Evolutionary conservation across 2,113 vertebrate genomes (phyloP), one percentile per base, ranked within the genome.

Genomic region (Sinocyclocheilus anshuiensis): DNA sequence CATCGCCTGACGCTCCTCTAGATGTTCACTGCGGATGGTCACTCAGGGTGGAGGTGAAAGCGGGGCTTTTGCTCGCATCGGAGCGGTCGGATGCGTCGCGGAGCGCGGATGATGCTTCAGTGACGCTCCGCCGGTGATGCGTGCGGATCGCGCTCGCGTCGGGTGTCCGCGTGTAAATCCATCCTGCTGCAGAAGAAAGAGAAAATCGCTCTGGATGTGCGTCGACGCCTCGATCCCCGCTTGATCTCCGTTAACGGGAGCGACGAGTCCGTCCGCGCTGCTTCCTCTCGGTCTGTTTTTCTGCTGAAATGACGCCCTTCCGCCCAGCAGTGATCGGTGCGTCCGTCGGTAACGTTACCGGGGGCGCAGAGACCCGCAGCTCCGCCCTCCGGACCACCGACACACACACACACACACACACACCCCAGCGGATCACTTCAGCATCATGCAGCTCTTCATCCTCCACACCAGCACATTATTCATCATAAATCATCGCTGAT

Each of bases 401-500:
- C 81, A 57, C 18, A n/a, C 11, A 57, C 45, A 59, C 45, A 53
- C 26, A 63, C 24, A 63, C 36, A 83, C 57, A 84, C 42, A 48
- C 26, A 59, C 29, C 26, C 69, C 88, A 65, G 86, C 55, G 87
- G 88, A 88, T 89, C 67, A 86, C 36, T 42, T 42, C 36, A 72
- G 69, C 69, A 72, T 72, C 69, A 20, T 4, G 36, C 57, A 10
- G 57, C 69, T 22, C 69, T n/a, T 42, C 36, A 72, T 72, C 69
- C 36, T 39, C 69, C 69, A 61, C 57, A 61, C 22, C 18, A 61
- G 69, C 36, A 3, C 36, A 6, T 13, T 72, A 71, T 36, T 71
- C 67, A 36, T 71, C 67, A 71, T 5, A 61, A 61, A 61, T 61
- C 57, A 22, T 59, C 18, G 6, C n/a, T 24, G 59, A 24, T 63